phyloP scores from a whole-genome alignment of 2,888 invertebrate genomes.

The Nemotelus pantherinus region DNA sequence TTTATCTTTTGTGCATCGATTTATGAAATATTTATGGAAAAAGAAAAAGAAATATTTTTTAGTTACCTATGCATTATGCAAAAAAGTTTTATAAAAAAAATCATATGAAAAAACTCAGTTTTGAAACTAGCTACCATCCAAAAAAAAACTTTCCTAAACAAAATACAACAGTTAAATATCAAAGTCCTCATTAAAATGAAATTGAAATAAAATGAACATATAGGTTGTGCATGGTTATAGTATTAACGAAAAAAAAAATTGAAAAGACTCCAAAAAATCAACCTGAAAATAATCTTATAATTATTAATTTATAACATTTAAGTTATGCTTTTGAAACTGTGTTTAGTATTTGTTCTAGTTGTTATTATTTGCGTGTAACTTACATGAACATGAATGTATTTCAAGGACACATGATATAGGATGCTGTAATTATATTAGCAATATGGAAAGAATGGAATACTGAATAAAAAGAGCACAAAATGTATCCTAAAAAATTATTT shows the following conservation, averaged over 20 bases:
- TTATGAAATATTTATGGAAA: too few species aligned
- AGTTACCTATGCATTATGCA: too few species aligned
- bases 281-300: slow-evolving; percentile 1
- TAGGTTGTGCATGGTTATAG: slow-evolving; percentile 43
- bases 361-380: neutral
- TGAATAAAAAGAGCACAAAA: slow-evolving; percentile 47
- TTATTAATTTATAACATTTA: neutral
- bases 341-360: neutral
- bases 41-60: too few species aligned
- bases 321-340: neutral
- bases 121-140: too few species aligned
- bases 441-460: slow-evolving; percentile 26
- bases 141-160: too few species aligned
- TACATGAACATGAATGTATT: too few species aligned
- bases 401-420: neutral
- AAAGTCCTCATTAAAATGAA: neutral
- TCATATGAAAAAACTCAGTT: too few species aligned
- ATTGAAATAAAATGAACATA: slow-evolving; percentile 20
- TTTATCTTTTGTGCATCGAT: too few species aligned
- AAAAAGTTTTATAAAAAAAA: too few species aligned
- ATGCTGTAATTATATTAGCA: neutral
- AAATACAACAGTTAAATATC: slow-evolving; percentile 17
- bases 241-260: slow-evolving; percentile 22
- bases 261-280: slow-evolving; percentile 13
- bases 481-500: slow-evolving; percentile 47